phyloP scores from a whole-genome alignment of 2,888 invertebrate genomes.

The Drosophila demipolita region DNA sequence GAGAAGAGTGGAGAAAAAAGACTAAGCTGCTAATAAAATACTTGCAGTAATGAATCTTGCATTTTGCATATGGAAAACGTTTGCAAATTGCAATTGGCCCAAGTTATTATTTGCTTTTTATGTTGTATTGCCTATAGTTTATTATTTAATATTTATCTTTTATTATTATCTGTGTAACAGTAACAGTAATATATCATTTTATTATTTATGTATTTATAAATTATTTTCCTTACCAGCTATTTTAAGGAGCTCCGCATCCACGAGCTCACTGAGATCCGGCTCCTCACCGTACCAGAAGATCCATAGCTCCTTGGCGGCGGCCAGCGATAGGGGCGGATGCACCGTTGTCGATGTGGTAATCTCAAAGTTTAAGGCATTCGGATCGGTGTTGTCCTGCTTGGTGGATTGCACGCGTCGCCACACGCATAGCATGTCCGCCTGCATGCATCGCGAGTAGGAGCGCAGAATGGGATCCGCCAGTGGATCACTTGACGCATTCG shows the following conservation, averaged over 20 bases:
- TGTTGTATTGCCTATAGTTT: neutral
- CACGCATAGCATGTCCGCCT: conserved; percentile 98
- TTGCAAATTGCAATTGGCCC: neutral
- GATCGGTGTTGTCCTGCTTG: conserved; percentile 86
- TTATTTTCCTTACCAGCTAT: conserved; percentile 89
- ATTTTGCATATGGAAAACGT: neutral
- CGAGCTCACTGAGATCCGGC: conserved; percentile 93
- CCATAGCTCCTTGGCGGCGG: conserved; percentile 98
- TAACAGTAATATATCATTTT: neutral
- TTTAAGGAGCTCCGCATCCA: conserved; percentile 94
- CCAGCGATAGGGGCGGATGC: conserved; percentile 92
- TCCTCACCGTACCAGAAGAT: conserved; percentile 99
- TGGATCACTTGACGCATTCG: conserved; percentile 87
- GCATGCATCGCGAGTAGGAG: conserved; percentile 95
- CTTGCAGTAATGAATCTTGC: neutral
- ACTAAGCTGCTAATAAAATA: neutral
- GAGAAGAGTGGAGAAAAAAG: neutral
- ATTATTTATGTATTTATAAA: neutral
- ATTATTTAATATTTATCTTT: neutral
- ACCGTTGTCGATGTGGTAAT: conserved; percentile 85
- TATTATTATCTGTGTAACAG: neutral
- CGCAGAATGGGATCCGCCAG: conserved; percentile 95
- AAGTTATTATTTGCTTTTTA: neutral
- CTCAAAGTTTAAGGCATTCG: conserved; percentile 86
- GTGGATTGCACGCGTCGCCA: conserved; percentile 95